These are phyloP conservation scores for Columba janthina DNA, from an alignment of 2,113 vertebrate species.

Conservation along the genomic window DNA sequence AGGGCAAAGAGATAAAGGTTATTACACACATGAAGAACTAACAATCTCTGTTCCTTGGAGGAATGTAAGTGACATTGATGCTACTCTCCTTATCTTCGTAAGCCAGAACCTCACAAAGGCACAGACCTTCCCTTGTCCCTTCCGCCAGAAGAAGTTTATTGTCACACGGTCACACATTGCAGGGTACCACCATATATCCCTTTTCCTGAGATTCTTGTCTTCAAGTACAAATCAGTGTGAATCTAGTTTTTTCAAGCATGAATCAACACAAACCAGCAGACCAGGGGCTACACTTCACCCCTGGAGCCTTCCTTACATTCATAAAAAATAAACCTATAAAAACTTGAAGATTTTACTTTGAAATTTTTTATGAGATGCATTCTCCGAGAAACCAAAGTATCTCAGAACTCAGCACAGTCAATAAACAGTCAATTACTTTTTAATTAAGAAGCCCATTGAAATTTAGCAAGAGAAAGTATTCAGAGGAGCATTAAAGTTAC, in stretches of 20 bases:
- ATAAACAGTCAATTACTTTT: neutral
- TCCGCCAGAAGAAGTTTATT: neutral
- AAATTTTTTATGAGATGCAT: neutral
- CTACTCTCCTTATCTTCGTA: neutral
- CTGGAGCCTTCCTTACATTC: neutral
- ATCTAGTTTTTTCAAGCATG: neutral
- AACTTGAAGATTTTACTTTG: neutral
- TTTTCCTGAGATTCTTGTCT: neutral
- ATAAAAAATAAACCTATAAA: neutral
- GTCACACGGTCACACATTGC: neutral
- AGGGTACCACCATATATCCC: neutral
- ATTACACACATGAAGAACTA: neutral
- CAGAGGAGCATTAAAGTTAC: neutral
- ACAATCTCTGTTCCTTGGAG: rapidly evolving
- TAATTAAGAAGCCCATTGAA: neutral
- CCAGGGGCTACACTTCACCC: neutral
- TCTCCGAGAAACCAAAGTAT: neutral
- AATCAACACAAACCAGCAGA: neutral
- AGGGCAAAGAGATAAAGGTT: neutral
- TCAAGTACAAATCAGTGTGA: neutral
- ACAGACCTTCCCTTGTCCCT: rapidly evolving
- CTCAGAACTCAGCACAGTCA: slow-evolving; percentile 27
- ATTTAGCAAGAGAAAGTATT: neutral
- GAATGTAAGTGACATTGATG: rapidly evolving
- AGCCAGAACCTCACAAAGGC: neutral